Conservation (phyloP, 1,140 invertebrate genomes). For the Agrypnia vestita region DNA sequence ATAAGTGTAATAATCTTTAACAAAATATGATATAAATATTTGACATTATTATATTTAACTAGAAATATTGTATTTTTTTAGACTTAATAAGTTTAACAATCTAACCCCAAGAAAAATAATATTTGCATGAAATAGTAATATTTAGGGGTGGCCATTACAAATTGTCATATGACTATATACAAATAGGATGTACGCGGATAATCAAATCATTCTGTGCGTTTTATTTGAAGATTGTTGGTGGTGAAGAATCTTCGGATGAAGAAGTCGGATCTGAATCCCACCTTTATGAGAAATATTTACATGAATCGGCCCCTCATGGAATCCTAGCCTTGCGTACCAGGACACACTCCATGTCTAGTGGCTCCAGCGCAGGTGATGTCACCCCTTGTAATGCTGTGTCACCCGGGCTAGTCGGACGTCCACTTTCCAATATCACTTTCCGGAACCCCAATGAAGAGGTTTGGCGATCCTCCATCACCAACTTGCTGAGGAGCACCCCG, state of each 20-base stretch:
- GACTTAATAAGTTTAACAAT: too few relatives aligned
- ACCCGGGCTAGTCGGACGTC: constrained; percentile 50
- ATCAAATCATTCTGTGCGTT: constrained; percentile 1
- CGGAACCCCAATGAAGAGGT: constrained; percentile 63
- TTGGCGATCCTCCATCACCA: constrained; percentile 67
- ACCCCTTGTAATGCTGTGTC: constrained; percentile 85
- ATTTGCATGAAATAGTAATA: too few relatives aligned
- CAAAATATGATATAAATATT: too few relatives aligned
- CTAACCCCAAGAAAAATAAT: too few relatives aligned
- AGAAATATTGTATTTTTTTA: too few relatives aligned
- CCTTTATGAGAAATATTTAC: constrained; percentile 76
- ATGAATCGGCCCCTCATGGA: constrained; percentile 57
- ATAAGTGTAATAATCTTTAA: too few relatives aligned
- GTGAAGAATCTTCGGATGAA: constrained; percentile 92
- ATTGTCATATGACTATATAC: too few relatives aligned
- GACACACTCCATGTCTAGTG: constrained; percentile 75
- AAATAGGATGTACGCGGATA: background rate
- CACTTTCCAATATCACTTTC: constrained; percentile 39
- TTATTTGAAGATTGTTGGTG: constrained; percentile 54
- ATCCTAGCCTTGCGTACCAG: constrained; percentile 63
- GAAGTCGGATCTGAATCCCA: constrained; percentile 91
- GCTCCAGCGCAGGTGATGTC: constrained; percentile 88
- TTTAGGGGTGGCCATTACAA: too few relatives aligned
- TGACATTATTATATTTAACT: too few relatives aligned
- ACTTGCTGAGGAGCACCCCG: constrained; percentile 65